A percentile compares a stretch with the other conserved stretches of the same genome.
Conservation (phyloP, 1,140 invertebrate genomes). For the Heterodera carotae region DNA sequence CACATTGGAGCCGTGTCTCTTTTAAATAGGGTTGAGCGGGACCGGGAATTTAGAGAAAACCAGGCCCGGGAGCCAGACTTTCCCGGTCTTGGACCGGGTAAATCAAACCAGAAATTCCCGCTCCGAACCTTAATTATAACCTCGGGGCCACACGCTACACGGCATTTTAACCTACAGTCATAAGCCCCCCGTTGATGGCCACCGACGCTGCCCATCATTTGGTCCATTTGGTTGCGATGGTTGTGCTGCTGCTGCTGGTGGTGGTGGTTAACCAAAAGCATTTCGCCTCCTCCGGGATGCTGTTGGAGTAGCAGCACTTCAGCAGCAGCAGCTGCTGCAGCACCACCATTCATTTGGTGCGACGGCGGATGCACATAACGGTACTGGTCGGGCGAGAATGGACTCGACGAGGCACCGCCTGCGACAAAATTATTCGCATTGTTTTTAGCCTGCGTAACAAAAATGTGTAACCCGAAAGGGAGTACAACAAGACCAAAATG, state of each 20-base stretch:
- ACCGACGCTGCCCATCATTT: constrained; percentile 16
- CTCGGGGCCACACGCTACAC: background rate
- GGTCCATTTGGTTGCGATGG: background rate
- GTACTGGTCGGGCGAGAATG: constrained; percentile 59
- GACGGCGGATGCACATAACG: constrained; percentile 14
- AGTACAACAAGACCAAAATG: too few species aligned
- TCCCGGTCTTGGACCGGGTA: too few species aligned
- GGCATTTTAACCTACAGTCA: constrained; percentile 8
- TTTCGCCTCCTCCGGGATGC: background rate
- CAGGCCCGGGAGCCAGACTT: too few species aligned
- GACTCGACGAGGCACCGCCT: constrained; percentile 50
- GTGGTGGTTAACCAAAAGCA: background rate
- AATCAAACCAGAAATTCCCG: too few species aligned
- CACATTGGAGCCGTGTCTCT: too few species aligned
- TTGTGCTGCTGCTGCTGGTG: background rate
- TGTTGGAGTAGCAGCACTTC: constrained; percentile 18
- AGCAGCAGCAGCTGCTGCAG: background rate
- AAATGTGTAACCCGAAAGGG: too few species aligned
- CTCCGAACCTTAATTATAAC: too few species aligned
- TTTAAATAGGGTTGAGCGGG: too few species aligned
- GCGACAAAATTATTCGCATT: constrained; percentile 6
- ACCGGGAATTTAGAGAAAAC: too few species aligned
- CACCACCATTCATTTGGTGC: background rate
- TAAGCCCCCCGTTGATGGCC: constrained; percentile 24
- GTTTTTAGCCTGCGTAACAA: too few species aligned